Evolutionary conservation across 1,140 invertebrate species (phyloP).

Genomic region (Lycorma delicatula): DNA sequence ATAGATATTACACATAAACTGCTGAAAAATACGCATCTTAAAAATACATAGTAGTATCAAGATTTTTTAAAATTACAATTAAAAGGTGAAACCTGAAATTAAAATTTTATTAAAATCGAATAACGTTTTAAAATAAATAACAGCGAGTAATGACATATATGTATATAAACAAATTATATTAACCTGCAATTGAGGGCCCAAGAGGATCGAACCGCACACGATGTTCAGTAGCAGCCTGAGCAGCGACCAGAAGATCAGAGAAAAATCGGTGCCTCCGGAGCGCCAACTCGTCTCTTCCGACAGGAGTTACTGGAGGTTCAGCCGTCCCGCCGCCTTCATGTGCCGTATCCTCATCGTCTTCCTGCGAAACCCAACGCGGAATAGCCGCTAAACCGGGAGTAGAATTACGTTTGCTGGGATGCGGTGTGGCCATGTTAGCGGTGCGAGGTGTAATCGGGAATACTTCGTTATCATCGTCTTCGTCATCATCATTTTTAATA

Average conservation of each 20-base stretch:
- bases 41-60: too few species aligned
- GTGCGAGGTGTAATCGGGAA: slow-evolving; percentile 19
- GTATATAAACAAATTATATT: too few species aligned
- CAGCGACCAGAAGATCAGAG: slow-evolving; percentile 60
- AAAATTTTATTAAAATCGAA: too few species aligned
- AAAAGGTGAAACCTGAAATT: too few species aligned
- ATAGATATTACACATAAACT: too few species aligned
- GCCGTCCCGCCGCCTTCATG: slow-evolving; percentile 17
- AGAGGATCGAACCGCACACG: slow-evolving; percentile 63
- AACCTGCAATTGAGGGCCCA: slow-evolving; percentile 53
- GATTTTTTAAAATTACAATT: too few species aligned
- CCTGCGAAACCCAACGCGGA: slow-evolving; percentile 38
- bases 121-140: too few species aligned
- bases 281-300: slow-evolving; percentile 62
- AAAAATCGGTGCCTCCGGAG: slow-evolving; percentile 64
- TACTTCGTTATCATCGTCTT: slow-evolving; percentile 5
- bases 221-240: slow-evolving; percentile 60
- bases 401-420: slow-evolving; percentile 26
- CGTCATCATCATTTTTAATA: not conserved
- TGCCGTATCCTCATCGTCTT: slow-evolving; percentile 27
- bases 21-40: too few species aligned
- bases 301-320: slow-evolving; percentile 27
- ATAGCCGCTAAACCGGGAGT: slow-evolving; percentile 22
- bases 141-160: too few species aligned
- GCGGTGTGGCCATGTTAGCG: slow-evolving; percentile 7